Evolutionary conservation across 2,888 invertebrate genomes (phyloP), one percentile per base, ranked within the genome.

Genomic region (Tetheella fluctuosa): DNA sequence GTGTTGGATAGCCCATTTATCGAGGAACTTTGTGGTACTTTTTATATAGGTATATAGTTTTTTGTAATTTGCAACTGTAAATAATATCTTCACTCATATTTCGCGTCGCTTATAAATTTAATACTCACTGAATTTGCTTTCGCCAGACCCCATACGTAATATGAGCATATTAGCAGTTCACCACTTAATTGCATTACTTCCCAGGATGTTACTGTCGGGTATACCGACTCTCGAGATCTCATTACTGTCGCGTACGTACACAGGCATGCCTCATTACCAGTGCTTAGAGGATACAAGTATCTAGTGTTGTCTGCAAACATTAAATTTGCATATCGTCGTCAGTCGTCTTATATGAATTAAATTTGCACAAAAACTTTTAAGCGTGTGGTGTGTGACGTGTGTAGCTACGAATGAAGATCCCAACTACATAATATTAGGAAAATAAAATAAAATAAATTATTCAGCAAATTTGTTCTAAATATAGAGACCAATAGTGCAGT

Each of bases 131-230:
- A n/a, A 42, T 42, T 42, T 17, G 1, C 42, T 12, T 17, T 17
- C 42, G 17, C 3, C 20, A 48, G 10, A 10, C 20, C 8, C 48
- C 20, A 2, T 17, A 17, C 48, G 48, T 48, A 20, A 48, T 20
- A 48, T 4, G n/a, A 20, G 20, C 20, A 48, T 48, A 42, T 42
- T 48, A 48, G 48, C 48, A 48, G 48, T 20, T 48, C 20, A 48
- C 20, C n/a, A 48, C 48, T 7, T 48, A 48, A 48, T 48, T 48
- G 48, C 48, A 20, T 48, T 20, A 48, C 48, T 48, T 20, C 48
- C 6, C 20, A 42, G 10, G 20, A 20, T 48, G 48, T 48, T 20
- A 20, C 48, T 20, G 10, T 20, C 20, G 48, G 48, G 48, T 20
- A 7, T 48, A 1, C 10, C 48, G 17, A 20, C 48, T 8, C 48